These are phyloP conservation scores for Planococcus citri DNA, from an alignment of 1,140 invertebrate genomes.

Conservation along the genomic window DNA sequence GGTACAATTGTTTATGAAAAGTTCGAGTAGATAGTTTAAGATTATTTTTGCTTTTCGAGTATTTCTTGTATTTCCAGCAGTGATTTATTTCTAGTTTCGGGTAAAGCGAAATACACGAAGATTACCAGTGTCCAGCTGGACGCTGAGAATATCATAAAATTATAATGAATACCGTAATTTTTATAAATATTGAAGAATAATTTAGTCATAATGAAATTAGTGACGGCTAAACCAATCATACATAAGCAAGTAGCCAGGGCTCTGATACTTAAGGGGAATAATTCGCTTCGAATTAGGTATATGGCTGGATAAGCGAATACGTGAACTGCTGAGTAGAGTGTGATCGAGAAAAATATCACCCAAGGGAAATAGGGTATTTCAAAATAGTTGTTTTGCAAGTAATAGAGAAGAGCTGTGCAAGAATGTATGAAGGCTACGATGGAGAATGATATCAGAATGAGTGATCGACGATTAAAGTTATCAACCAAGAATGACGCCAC, in stretches of 20 bases:
- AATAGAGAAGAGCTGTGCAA: constrained; percentile 34
- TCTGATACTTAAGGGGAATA: constrained; percentile 48
- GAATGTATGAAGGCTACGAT: constrained; percentile 35
- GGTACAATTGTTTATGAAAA: background rate
- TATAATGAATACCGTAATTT: constrained; percentile 49
- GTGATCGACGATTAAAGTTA: constrained; percentile 36
- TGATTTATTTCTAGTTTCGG: constrained; percentile 69
- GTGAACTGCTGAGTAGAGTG: constrained; percentile 44
- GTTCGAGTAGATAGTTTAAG: no score
- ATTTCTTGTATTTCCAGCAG: constrained; percentile 55
- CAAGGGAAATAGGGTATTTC: constrained; percentile 34
- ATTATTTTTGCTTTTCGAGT: background rate
- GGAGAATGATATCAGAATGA: constrained; percentile 35
- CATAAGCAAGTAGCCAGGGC: constrained; percentile 39
- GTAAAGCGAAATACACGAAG: constrained; percentile 50
- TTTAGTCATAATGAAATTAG: constrained; percentile 59
- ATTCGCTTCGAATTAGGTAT: constrained; percentile 43
- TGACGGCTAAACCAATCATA: constrained; percentile 35
- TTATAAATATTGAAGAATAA: constrained; percentile 48
- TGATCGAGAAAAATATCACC: constrained; percentile 40
- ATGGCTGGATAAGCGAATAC: constrained; percentile 41
- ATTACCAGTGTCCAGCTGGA: constrained; percentile 45
- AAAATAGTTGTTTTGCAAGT: constrained; percentile 35
- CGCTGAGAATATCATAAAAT: constrained; percentile 66
- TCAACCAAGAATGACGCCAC: constrained; percentile 37